Base-by-base conservation (phyloP, 2,113 vertebrate genomes). In the Serranochromis macrocephalus region DNA sequence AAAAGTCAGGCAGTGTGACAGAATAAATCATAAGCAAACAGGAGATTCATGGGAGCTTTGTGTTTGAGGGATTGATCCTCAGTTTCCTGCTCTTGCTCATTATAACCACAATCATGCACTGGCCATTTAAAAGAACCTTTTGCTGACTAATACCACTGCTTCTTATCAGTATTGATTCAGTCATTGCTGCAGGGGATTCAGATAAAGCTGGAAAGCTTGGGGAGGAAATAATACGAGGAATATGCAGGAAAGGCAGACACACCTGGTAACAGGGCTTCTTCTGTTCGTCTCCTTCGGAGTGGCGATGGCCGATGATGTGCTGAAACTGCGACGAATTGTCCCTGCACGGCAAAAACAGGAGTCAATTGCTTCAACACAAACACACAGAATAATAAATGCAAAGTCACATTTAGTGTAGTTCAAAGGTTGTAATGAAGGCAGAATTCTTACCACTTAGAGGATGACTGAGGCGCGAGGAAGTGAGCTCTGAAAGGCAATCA, bases 401-500 rank as follows among this genome's bases (percentile, higher is more conserved):
- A 49, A 66, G 36, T 14, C 57, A 83, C 40, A 79, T 84, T 82
- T 85, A 13, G 61, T 26, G 80, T 75, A 53, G 80, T 73, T 26
- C 21, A 33, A 55, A 80, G 85, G 42, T 42, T 9, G n/a, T 4
- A 57, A 75, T 21, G 21, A 87, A 47, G 71, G 61, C 31, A 58
- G 3, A 61, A 14, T 19, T 66, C 97, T 96, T 96, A 99, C 99
- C 98, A 75, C 96, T 96, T 87, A 97, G 94, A 85, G 96, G 93
- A 92, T 94, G 96, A 85, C 94, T 97, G 91, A 96, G 94, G 93
- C 97, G 97, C 83, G 96, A 97, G 3, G 95, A 96, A 1, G 97
- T 97, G 88, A 97, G 96, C 91, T 98, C 98, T 36, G 98, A 95
- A 24, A 99, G 97, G 12, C 98, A 98, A 83, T 99, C 98, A 81